These are phyloP conservation scores for Notocelia uddmanniana DNA, from an alignment of 2,888 invertebrate species.

Conservation along the genomic window DNA sequence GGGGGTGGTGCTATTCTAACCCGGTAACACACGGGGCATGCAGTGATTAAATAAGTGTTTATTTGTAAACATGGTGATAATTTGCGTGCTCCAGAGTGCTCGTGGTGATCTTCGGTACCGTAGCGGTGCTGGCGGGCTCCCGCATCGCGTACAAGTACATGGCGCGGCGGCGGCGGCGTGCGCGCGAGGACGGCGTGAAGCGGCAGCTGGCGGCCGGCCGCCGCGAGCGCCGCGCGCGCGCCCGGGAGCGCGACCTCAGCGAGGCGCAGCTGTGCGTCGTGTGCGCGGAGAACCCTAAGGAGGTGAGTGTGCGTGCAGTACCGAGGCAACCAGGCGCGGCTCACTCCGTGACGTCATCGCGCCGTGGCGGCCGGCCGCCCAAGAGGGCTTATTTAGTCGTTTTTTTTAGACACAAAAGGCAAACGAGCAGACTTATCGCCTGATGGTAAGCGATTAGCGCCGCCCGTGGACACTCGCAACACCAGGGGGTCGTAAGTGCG, in stretches of 20 bases:
- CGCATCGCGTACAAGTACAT: conserved; percentile 84
- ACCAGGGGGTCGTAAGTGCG: too few species aligned
- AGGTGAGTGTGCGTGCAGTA: conserved; percentile 86
- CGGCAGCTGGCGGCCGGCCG: conserved; percentile 88
- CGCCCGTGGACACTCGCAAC: too few species aligned
- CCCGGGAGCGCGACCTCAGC: conserved; percentile 87
- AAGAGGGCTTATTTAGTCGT: too few species aligned
- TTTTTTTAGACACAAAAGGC: too few species aligned
- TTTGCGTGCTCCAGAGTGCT: conserved; percentile 76
- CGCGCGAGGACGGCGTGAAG: conserved; percentile 86
- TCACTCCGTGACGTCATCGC: background rate
- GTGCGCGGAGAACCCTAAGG: conserved; percentile 94
- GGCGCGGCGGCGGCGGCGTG: conserved; percentile 78
- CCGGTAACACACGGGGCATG: too few species aligned
- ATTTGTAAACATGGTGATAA: too few species aligned
- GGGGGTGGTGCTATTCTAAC: too few species aligned
- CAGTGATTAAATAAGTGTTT: too few species aligned
- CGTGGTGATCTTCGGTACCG: conserved; percentile 83
- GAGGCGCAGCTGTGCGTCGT: conserved; percentile 92
- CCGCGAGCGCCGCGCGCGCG: conserved; percentile 87
- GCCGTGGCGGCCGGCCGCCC: background rate
- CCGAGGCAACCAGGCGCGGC: too few species aligned
- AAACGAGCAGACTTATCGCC: too few species aligned
- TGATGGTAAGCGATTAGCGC: too few species aligned
- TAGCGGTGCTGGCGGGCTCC: conserved; percentile 82